phyloP scores from a whole-genome alignment of 35 echinoderm and acorn worm species.

The Chiridota heheva region DNA sequence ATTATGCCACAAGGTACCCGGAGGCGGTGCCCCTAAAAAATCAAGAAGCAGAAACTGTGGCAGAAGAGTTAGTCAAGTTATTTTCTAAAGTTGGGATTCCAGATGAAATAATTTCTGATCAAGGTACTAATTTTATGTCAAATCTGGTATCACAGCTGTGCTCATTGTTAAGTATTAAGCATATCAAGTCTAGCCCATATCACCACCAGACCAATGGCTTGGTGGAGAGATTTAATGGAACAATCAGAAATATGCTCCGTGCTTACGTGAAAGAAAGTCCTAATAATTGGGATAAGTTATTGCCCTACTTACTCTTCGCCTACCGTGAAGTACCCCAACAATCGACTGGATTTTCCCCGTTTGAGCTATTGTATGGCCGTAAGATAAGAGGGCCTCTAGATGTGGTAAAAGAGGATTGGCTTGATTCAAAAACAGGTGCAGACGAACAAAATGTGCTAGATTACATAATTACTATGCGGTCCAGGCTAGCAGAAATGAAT shows the following conservation, averaged over 20 bases:
- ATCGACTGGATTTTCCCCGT: conserved; percentile 24
- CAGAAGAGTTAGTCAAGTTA: neutral
- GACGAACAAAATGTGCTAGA: neutral
- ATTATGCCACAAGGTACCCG: conserved; percentile 46
- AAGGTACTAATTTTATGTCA: conserved; percentile 57
- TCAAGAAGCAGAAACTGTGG: conserved; percentile 29
- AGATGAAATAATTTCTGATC: conserved; percentile 46
- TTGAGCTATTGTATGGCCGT: conserved; percentile 37
- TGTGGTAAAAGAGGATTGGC: conserved; percentile 19
- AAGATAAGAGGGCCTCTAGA: conserved; percentile 41
- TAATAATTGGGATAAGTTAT: conserved; percentile 53
- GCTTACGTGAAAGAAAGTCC: conserved; percentile 2
- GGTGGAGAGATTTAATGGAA: conserved; percentile 38
- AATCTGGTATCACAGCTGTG: conserved; percentile 24
- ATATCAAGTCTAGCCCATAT: conserved; percentile 39
- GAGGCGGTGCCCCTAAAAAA: conserved; percentile 40
- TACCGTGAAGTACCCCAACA: conserved; percentile 50
- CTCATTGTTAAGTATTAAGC: neutral
- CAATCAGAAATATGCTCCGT: conserved; percentile 15
- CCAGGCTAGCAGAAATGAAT: neutral
- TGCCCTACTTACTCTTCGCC: conserved; percentile 57
- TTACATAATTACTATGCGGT: conserved; percentile 2
- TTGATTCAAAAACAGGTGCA: conserved; percentile 1
- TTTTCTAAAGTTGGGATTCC: conserved; percentile 35
- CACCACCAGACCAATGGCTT: conserved; percentile 39